phyloP scores from a whole-genome alignment of 2,797 vertebrate species.

The Dipus sagitta region DNA sequence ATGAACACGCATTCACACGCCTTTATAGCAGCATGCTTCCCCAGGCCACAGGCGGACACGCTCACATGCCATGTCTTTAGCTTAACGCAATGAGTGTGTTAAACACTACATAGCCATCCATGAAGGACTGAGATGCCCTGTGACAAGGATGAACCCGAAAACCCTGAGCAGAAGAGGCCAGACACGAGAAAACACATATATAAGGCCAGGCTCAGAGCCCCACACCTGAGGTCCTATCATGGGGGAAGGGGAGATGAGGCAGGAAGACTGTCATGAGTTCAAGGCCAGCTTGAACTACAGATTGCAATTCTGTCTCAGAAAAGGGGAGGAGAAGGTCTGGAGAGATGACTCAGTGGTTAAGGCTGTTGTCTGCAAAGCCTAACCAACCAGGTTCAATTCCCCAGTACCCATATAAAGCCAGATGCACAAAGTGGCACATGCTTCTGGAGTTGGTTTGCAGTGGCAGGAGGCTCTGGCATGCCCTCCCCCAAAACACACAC shows the following conservation, averaged over 20 bases:
- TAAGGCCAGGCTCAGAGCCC: not conserved
- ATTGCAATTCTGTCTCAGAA: not conserved
- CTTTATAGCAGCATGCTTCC: not conserved
- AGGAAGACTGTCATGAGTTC: not conserved
- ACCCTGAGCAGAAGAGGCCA: not conserved
- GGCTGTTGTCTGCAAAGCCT: no score
- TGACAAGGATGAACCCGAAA: not conserved
- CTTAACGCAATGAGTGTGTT: no score
- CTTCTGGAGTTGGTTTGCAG: no score
- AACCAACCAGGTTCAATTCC: no score
- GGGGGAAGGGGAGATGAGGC: no score
- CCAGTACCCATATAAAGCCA: no score
- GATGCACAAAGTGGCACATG: no score
- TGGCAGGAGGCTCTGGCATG: no score
- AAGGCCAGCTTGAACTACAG: not conserved
- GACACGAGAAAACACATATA: not conserved
- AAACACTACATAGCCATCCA: no score
- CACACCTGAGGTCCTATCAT: not conserved
- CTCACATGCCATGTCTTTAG: no score
- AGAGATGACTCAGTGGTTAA: no score
- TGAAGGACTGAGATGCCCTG: not conserved
- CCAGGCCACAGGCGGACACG: not conserved
- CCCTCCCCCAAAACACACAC: no score
- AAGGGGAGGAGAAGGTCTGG: not conserved
- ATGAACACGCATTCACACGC: not conserved